phyloP scores from a whole-genome alignment of 2,113 vertebrate species.

The Candoia aspera region DNA sequence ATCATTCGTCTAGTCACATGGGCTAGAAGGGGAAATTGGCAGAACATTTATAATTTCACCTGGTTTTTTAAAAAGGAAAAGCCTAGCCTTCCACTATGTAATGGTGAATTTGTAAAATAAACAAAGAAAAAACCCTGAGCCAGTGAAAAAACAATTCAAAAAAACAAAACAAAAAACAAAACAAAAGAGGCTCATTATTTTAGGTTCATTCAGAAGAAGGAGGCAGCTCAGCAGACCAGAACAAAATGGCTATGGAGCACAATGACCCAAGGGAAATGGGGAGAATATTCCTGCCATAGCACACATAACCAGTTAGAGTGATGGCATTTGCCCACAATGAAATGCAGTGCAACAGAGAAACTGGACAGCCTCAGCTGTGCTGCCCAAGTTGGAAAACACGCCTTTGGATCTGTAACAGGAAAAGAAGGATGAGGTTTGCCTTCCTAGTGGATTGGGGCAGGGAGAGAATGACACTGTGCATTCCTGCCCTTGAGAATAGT shows the following conservation, averaged over 20 bases:
- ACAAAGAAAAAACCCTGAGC: too few relatives aligned
- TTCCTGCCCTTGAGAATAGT: not conserved
- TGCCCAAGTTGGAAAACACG: not conserved
- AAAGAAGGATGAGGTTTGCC: not conserved
- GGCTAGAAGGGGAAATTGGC: not conserved
- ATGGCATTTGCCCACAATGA: not conserved
- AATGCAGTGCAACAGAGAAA: not conserved
- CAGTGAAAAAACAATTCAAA: too few relatives aligned
- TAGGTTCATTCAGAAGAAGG: not conserved
- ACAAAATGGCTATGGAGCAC: too few relatives aligned
- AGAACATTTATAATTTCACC: not conserved
- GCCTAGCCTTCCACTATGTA: not conserved
- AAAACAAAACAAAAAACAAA: too few relatives aligned
- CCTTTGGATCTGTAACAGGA: not conserved
- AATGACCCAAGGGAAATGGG: not conserved
- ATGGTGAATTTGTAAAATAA: too few relatives aligned
- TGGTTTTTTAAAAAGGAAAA: not conserved
- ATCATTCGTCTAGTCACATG: not conserved
- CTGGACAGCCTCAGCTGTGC: not conserved
- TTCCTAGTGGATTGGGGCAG: not conserved
- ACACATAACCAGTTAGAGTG: not conserved
- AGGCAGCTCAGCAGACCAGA: not conserved
- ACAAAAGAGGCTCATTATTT: not conserved
- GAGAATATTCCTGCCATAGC: not conserved
- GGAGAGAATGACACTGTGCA: not conserved